Evolutionary conservation across 2,888 invertebrate species (phyloP), one percentile per base, ranked within the genome.

Genomic region (Taphrorychus bicolor): DNA sequence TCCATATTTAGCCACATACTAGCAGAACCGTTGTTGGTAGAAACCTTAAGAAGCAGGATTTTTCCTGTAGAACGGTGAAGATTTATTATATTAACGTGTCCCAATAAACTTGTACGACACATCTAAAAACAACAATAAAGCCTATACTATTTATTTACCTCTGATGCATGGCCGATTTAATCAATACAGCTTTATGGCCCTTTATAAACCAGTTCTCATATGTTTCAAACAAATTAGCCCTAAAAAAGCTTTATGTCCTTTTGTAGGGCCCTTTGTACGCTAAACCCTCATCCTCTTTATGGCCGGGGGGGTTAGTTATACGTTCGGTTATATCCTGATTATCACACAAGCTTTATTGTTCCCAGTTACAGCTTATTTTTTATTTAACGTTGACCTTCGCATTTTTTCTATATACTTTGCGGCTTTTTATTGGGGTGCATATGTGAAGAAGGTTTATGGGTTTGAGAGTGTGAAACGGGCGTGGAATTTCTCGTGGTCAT

Each of bases 201-300:
- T 45, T 45, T 14, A 17, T 9, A 51, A 51, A 51, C 51, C 51
- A 51, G 51, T 51, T 21, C 51, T 21, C 60, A 59, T 59, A 51
- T 45, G 45, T 45, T 45, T 45, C 45, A 45, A 45, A 5, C 17
- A 51, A 59, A 24, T 45, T 49, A 19, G 32, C 60, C 49, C 52
- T 52, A 60, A 60, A 52, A 21, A 42, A 52, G 42, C 41, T 41
- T 60, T 60, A 18, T 60, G 41, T 41, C 41, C 19, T 60, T 60
- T 41, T 60, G 41, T 41, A 7, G 17, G 49, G 19, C 64, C 64
- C 58, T 59, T 58, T 64, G 58, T 52, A 64, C 40, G 52, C 41
- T 58, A 32, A 51, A 52, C 64, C 64, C 53, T 61, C 60, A 58
- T 58, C 64, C 53, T 61, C 60, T 61, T 61, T 53, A 61, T 61